These are phyloP conservation scores for Planiliza haematocheilus DNA, from an alignment of 2,113 vertebrate species.

Conservation along the genomic window DNA sequence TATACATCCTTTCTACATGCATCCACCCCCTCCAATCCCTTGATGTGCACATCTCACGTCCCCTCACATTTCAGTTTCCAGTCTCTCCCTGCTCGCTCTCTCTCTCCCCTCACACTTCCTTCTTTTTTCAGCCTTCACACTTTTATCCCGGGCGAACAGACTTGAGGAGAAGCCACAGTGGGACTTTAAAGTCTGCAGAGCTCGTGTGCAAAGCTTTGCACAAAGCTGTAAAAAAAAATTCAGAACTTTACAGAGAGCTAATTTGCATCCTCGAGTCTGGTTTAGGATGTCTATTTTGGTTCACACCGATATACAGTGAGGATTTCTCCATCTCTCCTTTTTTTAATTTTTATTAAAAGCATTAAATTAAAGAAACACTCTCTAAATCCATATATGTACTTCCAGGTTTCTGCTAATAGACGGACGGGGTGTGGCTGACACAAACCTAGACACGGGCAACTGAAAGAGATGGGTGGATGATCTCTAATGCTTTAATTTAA, in stretches of 20 bases:
- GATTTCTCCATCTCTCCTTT: background rate
- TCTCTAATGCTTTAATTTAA: no score
- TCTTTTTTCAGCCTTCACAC: slow-evolving; percentile 21
- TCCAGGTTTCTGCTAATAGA: no score
- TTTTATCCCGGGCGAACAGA: slow-evolving; percentile 28
- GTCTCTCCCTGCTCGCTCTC: background rate
- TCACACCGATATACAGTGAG: background rate
- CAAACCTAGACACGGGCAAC: no score
- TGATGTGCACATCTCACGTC: slow-evolving; percentile 18
- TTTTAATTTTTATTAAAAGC: no score
- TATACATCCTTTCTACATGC: background rate
- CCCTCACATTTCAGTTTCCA: slow-evolving; percentile 17
- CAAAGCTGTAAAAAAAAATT: slow-evolving; percentile 10
- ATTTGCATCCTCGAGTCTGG: slow-evolving; percentile 25
- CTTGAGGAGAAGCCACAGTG: background rate
- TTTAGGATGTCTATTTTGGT: slow-evolving; percentile 4
- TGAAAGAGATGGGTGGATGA: no score
- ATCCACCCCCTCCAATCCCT: background rate
- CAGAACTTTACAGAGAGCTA: slow-evolving; percentile 10
- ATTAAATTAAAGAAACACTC: no score
- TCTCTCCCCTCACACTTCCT: background rate
- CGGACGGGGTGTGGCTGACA: no score
- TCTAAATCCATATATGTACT: no score
- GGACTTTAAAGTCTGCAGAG: slow-evolving; percentile 40
- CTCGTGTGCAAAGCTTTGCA: slow-evolving; percentile 11